Percentiles rank a stretch among this genome's conserved stretches.
Evolutionary conservation across 2,113 vertebrate species (phyloP).

Genomic region (Gymnorhina tibicen): DNA sequence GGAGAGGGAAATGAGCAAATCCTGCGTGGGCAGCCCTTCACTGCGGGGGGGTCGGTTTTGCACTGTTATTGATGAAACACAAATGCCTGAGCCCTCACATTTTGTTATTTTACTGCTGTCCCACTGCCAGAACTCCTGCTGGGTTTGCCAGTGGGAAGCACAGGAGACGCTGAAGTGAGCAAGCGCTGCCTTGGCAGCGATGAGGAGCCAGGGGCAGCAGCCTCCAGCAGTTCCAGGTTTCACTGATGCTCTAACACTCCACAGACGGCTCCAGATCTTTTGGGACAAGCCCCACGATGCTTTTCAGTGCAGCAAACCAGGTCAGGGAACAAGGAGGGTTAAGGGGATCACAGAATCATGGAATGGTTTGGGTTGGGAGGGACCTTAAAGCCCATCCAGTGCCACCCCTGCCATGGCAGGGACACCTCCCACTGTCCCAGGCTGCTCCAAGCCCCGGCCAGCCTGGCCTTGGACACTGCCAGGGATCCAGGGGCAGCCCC

Average conservation of each 20-base stretch:
- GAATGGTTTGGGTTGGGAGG: background rate
- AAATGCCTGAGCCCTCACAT: background rate
- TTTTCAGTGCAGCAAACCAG: background rate
- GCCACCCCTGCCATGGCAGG: background rate
- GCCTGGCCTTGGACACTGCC: accelerated
- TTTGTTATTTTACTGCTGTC: background rate
- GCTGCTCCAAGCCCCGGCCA: background rate
- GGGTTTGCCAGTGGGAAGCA: background rate
- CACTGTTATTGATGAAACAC: background rate
- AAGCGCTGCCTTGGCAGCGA: background rate
- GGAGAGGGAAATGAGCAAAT: background rate
- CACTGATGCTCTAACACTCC: background rate
- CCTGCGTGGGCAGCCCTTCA: background rate
- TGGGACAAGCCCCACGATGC: background rate
- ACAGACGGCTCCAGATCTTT: background rate
- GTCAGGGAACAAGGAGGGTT: background rate
- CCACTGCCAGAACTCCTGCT: background rate
- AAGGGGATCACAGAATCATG: background rate
- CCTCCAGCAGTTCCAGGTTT: background rate
- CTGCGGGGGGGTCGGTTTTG: background rate
- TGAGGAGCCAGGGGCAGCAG: background rate
- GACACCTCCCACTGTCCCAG: background rate
- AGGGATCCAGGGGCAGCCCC: background rate
- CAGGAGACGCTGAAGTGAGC: background rate
- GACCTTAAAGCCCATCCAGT: background rate